Percentiles rank a stretch among this genome's conserved stretches.
Conservation (phyloP, 1,140 invertebrate genomes). For the Odontomachus brunneus region DNA sequence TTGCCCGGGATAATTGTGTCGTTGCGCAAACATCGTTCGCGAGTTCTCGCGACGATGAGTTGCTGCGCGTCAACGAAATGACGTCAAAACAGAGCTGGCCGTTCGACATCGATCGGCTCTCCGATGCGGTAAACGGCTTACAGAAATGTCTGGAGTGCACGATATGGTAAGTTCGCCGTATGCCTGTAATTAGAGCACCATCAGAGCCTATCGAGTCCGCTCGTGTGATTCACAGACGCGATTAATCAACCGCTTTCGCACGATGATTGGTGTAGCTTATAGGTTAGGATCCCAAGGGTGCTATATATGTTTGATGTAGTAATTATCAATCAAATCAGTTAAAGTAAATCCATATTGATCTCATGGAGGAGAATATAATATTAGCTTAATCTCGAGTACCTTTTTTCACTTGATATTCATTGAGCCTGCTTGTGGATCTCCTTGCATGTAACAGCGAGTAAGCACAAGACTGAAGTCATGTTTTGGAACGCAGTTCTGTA, state of each 20-base stretch:
- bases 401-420: too few relatives aligned
- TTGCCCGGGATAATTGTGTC: background rate
- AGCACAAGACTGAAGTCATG: too few relatives aligned
- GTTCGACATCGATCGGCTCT: conserved; percentile 28
- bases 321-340: background rate
- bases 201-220: background rate
- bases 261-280: background rate
- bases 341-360: background rate
- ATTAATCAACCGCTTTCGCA: background rate
- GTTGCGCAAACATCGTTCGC: background rate
- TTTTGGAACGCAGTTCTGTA: background rate
- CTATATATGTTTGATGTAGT: background rate
- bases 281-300: conserved; percentile 42
- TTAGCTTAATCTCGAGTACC: background rate
- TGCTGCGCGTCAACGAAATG: background rate
- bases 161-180: conserved; percentile 67
- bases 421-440: background rate
- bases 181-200: background rate
- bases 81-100: background rate
- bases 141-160: conserved; percentile 65
- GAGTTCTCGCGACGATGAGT: background rate
- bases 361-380: background rate
- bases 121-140: conserved; percentile 31
- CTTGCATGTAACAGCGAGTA: background rate
- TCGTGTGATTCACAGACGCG: background rate